A percentile compares a stretch with the other conserved stretches of the same genome.
Conservation (phyloP, 35 echinoderm and acorn worm genomes). For the Ophiothrix spiculata region DNA sequence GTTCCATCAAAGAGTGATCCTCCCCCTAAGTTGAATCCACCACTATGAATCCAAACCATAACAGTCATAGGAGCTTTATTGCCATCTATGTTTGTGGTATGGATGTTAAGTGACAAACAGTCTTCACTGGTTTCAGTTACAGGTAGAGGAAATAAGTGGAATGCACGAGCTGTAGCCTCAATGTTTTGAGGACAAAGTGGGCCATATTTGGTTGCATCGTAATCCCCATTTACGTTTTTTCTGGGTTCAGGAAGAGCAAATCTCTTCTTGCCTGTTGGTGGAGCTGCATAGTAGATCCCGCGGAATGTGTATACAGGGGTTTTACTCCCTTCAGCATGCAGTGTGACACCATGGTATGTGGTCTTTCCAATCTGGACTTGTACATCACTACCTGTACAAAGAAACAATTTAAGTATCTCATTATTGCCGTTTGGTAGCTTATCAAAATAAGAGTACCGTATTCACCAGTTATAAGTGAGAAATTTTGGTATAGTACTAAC, state of each 20-base stretch:
- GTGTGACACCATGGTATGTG: conserved; percentile 22
- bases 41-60: conserved; percentile 78
- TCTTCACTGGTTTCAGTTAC: conserved; percentile 64
- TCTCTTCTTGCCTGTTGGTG: conserved; percentile 68
- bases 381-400: neutral
- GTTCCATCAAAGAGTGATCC: conserved; percentile 68
- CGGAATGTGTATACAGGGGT: conserved; percentile 77
- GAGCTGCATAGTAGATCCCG: conserved; percentile 80
- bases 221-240: conserved; percentile 33
- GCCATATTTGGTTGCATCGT: conserved; percentile 82
- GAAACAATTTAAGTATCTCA: neutral
- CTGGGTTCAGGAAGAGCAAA: conserved; percentile 61
- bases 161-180: conserved; percentile 17
- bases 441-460: no score
- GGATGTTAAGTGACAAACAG: conserved; percentile 78
- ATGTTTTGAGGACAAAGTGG: conserved; percentile 77
- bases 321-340: neutral
- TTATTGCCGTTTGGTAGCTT: neutral
- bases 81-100: conserved; percentile 51
- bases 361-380: neutral
- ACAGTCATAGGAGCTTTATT: conserved; percentile 51
- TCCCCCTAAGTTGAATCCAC: conserved; percentile 64
- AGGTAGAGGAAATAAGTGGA: conserved; percentile 8
- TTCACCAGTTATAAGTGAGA: no score
- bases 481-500: no score